phyloP scores from a whole-genome alignment of 2,113 vertebrate genomes.

The Cinclus cinclus region DNA sequence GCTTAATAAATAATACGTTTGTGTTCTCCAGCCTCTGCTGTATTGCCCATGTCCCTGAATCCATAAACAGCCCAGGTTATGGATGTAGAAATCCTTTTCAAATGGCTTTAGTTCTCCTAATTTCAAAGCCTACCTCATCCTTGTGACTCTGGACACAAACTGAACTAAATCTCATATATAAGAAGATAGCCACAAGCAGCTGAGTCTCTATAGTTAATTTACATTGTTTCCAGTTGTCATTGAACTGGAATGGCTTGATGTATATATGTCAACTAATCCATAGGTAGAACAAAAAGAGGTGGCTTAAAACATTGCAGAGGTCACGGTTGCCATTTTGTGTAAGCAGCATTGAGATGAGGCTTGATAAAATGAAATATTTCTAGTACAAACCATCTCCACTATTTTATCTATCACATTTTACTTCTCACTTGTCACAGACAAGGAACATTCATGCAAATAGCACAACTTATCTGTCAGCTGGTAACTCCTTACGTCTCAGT shows the following conservation, averaged over 20 bases:
- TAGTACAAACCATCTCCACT: not conserved
- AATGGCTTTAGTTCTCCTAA: not conserved
- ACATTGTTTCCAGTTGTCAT: not conserved
- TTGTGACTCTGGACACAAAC: not conserved
- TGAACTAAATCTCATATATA: not conserved
- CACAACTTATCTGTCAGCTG: not conserved
- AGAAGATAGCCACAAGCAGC: not conserved
- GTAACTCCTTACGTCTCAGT: not conserved
- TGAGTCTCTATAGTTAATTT: not conserved
- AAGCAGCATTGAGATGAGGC: not conserved
- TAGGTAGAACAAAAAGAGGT: not conserved
- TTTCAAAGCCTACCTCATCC: not conserved
- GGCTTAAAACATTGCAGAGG: not conserved
- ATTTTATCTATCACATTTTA: not conserved
- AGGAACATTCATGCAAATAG: not conserved
- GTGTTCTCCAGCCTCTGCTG: not conserved
- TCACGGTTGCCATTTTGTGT: not conserved
- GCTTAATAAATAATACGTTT: not conserved
- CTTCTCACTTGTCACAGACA: too few relatives aligned
- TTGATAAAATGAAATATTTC: not conserved
- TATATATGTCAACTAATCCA: not conserved
- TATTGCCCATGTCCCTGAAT: accelerated
- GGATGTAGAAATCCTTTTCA: not conserved
- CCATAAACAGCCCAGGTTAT: not conserved
- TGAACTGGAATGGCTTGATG: not conserved